Conservation (phyloP, 2,888 invertebrate genomes). For the Leptopilina syphax region DNA sequence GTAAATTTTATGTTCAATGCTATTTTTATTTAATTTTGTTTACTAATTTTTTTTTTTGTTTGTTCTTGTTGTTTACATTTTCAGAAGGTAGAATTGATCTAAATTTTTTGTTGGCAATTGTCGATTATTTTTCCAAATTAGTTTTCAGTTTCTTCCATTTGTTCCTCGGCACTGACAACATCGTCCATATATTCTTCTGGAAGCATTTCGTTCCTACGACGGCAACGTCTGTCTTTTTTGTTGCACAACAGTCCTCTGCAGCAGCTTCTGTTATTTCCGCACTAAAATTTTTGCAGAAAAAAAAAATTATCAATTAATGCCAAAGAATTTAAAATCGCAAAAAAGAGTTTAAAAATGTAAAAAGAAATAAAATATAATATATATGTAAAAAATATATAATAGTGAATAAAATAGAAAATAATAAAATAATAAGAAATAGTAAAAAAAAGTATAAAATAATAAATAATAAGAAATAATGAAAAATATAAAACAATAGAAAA, state of each 20-base stretch:
- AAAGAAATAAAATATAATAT: too few species aligned
- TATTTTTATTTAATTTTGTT: not conserved
- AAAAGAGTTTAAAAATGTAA: too few species aligned
- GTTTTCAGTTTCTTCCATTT: not conserved
- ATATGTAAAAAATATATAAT: too few species aligned
- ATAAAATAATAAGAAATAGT: too few species aligned
- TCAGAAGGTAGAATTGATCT: too few species aligned
- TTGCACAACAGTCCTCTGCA: not conserved
- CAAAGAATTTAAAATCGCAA: too few species aligned
- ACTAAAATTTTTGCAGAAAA: not conserved
- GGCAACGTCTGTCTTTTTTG: not conserved
- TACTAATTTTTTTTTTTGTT: not conserved
- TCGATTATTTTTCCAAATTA: not conserved
- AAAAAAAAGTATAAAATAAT: too few species aligned
- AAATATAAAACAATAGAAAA: too few species aligned
- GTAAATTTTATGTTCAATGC: not conserved
- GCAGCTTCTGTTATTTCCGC: not conserved
- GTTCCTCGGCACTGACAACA: not conserved
- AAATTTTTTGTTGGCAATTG: not conserved
- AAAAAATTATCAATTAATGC: too few species aligned
- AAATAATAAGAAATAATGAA: too few species aligned
- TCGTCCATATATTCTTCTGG: constrained; percentile 8
- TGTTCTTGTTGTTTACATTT: not conserved
- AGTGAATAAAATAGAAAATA: too few species aligned
- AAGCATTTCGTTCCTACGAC: not conserved